Base-by-base conservation (phyloP, 2,113 vertebrate genomes). In the Labrus mixtus region DNA sequence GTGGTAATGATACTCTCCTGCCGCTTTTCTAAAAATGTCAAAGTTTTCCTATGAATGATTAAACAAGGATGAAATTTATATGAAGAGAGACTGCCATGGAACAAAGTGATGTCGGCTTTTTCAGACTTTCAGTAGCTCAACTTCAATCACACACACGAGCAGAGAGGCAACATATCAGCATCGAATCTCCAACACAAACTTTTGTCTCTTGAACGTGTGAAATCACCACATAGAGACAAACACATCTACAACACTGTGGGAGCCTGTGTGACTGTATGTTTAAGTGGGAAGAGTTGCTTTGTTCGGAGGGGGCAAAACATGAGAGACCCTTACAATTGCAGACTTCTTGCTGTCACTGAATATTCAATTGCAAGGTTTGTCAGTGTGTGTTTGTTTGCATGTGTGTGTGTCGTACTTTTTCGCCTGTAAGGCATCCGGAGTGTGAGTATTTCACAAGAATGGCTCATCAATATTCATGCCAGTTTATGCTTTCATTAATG, bases 381-480 rank as follows among this genome's bases (percentile, higher is more conserved):
- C 86, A 56, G 78, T 76, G 79, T 86, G 8, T 53, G 71, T 10
- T 48, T 36, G 58, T 23, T 13, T 20, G 63, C 17, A 19, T 62
- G 72, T 59, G 45, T 81, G 13, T 62, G 72, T 62, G 45, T 81
- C 68, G 76, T 84, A 86, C 87, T 81, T 87, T 55, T 87, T 83
- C 73, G 88, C 90, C 92, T 86, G 55, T 7, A 73, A 91, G 90
- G 87, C 78, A 86, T 90, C 89, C 85, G 71, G 82, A 90, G 87
- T 90, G 79, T 81, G 87, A 78, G 83, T 79, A 91, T 90, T 93
- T 87, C 87, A 90, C 92, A 90, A 87, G 89, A 93, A 90, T 89
- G 61, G 74, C 82, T 90, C 89, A 94, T 95, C 87, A 93, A 93
- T 93, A 94, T 95, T 93, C 88, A 94, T 94, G 77, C 41, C 23